Evolutionary conservation across 2,888 invertebrate genomes (phyloP).

Genomic region (Scaptomyza cyrtandrae): DNA sequence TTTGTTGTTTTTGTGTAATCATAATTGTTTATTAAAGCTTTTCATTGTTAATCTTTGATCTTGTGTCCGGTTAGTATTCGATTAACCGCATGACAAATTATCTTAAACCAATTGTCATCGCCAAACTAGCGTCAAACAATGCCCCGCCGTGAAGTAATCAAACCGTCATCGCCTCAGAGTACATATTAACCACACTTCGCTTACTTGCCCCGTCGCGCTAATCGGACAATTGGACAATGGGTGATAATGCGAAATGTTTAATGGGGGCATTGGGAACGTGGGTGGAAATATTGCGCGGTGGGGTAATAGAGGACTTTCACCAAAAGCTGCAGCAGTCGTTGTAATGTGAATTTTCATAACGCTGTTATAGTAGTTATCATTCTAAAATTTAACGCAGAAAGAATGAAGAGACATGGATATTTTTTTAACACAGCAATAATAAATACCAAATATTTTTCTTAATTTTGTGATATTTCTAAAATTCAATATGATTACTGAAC

Average conservation of each 20-base stretch:
- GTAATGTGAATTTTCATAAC: conserved; percentile 31
- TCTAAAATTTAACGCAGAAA: no score
- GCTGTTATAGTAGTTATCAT: neutral
- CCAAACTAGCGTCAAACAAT: conserved; percentile 6
- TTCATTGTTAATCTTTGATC: neutral
- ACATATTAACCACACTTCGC: conserved; percentile 49
- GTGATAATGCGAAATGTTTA: neutral
- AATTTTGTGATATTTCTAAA: neutral
- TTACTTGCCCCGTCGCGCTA: conserved; percentile 41
- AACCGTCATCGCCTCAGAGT: conserved; percentile 35
- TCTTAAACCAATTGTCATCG: conserved; percentile 18
- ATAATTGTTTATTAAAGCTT: conserved; percentile 2
- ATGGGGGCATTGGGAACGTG: neutral
- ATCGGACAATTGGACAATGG: conserved; percentile 29
- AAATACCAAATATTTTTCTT: no score
- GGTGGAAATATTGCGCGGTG: neutral
- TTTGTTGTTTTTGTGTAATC: neutral
- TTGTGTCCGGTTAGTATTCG: neutral
- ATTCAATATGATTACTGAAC: neutral
- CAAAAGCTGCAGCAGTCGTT: neutral
- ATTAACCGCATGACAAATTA: conserved; percentile 27
- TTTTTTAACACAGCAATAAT: no score
- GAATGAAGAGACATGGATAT: no score
- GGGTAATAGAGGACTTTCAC: neutral
- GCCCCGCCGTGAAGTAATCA: conserved; percentile 24